These are phyloP conservation scores for Microtus ochrogaster DNA, from an alignment of 2,113 vertebrate species.

Conservation along the genomic window DNA sequence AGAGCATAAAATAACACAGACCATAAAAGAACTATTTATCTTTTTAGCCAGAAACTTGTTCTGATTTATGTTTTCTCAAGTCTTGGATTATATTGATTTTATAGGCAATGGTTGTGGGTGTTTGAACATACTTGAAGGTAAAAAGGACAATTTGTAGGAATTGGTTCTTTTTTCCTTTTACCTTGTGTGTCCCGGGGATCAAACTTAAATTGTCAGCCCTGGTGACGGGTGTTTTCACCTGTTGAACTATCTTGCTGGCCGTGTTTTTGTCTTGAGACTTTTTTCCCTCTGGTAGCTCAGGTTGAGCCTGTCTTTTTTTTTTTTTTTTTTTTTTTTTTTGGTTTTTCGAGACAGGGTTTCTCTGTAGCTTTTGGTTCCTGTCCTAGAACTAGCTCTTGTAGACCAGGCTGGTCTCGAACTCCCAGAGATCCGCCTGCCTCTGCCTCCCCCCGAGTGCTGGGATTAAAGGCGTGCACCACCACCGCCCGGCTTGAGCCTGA, in stretches of 20 bases:
- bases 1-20: background rate
- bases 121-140: background rate
- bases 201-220: background rate
- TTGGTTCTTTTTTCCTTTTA: background rate
- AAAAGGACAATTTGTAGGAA: background rate
- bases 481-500: no score
- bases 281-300: background rate
- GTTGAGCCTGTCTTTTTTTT: background rate
- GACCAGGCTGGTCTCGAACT: no score
- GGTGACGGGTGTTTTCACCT: background rate
- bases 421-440: no score
- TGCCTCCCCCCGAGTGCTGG: no score
- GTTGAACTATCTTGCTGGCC: background rate
- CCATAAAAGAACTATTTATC: background rate
- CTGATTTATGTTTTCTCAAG: conserved; percentile 4
- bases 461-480: no score
- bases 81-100: background rate
- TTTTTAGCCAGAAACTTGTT: conserved; percentile 4
- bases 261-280: background rate
- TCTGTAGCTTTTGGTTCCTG: no score
- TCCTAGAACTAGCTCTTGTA: no score
- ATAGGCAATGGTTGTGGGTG: background rate
- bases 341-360: no score
- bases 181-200: background rate
- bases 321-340: no score